A percentile compares a stretch with the other conserved stretches of the same genome.
phyloP scores from a whole-genome alignment of 2,113 vertebrate genomes.

The Cephalopterus ornatus region DNA sequence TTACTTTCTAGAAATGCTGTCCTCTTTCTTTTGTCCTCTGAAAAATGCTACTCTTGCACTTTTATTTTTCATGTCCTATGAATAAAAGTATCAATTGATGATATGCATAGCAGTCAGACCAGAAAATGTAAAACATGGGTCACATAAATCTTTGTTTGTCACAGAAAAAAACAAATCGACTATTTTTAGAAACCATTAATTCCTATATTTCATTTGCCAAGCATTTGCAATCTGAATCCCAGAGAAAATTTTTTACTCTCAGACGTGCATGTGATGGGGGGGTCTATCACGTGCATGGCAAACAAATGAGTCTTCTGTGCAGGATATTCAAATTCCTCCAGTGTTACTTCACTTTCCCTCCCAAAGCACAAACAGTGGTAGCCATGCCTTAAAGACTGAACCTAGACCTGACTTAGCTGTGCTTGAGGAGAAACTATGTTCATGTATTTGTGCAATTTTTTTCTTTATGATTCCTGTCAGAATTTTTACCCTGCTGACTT shows the following conservation, averaged over 20 bases:
- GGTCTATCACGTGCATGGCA: background rate
- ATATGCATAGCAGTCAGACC: background rate
- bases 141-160: background rate
- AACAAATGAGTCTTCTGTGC: background rate
- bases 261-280: background rate
- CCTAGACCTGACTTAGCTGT: background rate
- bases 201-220: conserved; percentile 19
- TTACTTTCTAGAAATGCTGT: background rate
- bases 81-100: background rate
- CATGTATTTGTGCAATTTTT: background rate
- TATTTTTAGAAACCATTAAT: conserved; percentile 38
- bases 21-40: background rate
- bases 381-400: background rate
- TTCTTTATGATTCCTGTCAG: background rate
- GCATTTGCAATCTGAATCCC: background rate
- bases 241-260: background rate
- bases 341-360: background rate
- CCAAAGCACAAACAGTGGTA: background rate
- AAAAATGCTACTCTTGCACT: background rate
- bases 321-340: background rate
- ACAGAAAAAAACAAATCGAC: background rate
- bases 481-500: background rate
- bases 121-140: background rate
- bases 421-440: background rate
- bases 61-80: background rate